These are phyloP conservation scores for Gallinago paraguaiae DNA, from an alignment of 2,113 vertebrate genomes.

Conservation along the genomic window DNA sequence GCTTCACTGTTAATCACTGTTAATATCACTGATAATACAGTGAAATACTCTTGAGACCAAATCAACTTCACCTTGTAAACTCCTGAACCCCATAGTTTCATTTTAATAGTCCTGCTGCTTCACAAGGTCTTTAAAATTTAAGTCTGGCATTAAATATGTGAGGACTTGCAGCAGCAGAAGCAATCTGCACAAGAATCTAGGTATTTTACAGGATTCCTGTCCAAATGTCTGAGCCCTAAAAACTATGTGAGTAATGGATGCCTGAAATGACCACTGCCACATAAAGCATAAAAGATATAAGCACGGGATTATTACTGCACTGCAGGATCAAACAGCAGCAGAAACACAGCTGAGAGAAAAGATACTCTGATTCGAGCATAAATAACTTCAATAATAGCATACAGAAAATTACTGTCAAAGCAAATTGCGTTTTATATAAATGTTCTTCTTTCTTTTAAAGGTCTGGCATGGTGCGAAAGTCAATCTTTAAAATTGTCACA, in stretches of 20 bases:
- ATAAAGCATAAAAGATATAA: slow-evolving; percentile 36
- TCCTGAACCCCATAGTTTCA: background rate
- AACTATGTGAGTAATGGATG: background rate
- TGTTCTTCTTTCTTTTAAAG: slow-evolving; percentile 39
- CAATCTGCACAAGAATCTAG: background rate
- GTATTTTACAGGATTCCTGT: background rate
- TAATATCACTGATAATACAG: background rate
- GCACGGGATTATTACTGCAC: background rate
- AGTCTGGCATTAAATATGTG: background rate
- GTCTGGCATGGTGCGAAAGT: slow-evolving; percentile 17
- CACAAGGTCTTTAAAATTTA: background rate
- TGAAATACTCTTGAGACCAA: background rate
- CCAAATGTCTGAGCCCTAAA: background rate
- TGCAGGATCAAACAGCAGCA: slow-evolving; percentile 32
- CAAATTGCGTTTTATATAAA: slow-evolving; percentile 34
- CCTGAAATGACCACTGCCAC: background rate
- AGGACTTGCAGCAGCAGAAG: background rate
- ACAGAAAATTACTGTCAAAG: slow-evolving; percentile 53
- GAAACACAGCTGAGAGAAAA: slow-evolving; percentile 28
- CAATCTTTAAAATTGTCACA: slow-evolving; percentile 40
- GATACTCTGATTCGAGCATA: slow-evolving; percentile 33
- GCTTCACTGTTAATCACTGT: background rate
- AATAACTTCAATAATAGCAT: slow-evolving; percentile 55
- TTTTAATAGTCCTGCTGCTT: background rate
- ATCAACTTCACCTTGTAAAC: background rate